Evolutionary conservation across 2,888 invertebrate genomes (phyloP), one percentile per base, ranked within the genome.

Genomic region (Nudaria mundana): DNA sequence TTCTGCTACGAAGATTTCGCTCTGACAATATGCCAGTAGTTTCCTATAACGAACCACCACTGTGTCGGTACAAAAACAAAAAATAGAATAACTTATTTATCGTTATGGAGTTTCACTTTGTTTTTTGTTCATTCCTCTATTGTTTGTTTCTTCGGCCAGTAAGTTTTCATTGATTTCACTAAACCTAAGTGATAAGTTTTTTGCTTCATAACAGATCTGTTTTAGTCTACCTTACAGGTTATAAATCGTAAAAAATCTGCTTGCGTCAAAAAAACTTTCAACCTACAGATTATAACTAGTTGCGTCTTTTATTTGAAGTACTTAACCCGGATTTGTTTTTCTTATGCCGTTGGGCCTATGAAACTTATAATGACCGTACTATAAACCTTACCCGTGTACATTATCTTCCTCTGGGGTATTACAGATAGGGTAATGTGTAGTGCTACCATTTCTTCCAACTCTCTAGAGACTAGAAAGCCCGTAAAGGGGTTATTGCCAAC

Each of bases 11-110:
- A n/a, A n/a, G n/a, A n/a, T n/a, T n/a, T n/a, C n/a, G n/a, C n/a
- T n/a, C n/a, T n/a, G n/a, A n/a, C n/a, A 30, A n/a, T 16, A 26
- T n/a, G 15, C 10, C 18, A 3, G 18, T 30, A 16, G 16, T 15
- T 30, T 22, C 20, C 10, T 5, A 38, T n/a, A n/a, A n/a, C n/a
- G n/a, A n/a, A n/a, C n/a, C n/a, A n/a, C n/a, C n/a, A n/a, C n/a
- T n/a, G n/a, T n/a, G n/a, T n/a, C 36, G 42, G 40, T 38, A 48
- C 40, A 35, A 44, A 42, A 24, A 41, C 53, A 24, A 49, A 40
- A 56, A 49, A 43, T 49, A 52, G 31, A 37, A n/a, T 34, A 53
- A 28, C 53, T 57, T 47, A 57, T 56, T 57, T 50, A 56, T 57
- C 38, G 46, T 57, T 56, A 56, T 57, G 42, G 42, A 35, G 34